A percentile compares a stretch with the other conserved stretches of the same genome.
Conservation (phyloP, 2,113 vertebrate genomes). For the Chlamydotis undulata region DNA sequence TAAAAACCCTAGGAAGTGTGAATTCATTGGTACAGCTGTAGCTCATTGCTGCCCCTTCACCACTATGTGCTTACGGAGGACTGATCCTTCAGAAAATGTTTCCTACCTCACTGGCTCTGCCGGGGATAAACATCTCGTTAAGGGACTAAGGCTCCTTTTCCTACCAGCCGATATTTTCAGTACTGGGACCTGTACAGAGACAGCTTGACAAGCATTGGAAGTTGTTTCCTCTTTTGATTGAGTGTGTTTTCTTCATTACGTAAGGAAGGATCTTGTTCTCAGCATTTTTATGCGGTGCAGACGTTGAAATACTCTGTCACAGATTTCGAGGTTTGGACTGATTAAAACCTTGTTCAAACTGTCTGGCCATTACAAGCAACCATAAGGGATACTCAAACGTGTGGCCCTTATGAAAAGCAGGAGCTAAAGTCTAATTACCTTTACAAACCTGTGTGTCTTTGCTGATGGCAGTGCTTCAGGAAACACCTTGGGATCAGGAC, state of each 20-base stretch:
- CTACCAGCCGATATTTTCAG: slow-evolving; percentile 15
- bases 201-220: slow-evolving; percentile 35
- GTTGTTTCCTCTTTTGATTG: slow-evolving; percentile 19
- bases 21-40: not conserved
- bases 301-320: not conserved
- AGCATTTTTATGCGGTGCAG: not conserved
- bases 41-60: not conserved
- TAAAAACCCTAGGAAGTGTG: not conserved
- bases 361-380: not conserved
- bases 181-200: not conserved
- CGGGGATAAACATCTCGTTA: not conserved
- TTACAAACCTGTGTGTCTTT: not conserved
- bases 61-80: not conserved
- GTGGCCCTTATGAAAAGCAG: not conserved
- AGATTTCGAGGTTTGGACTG: not conserved
- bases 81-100: not conserved
- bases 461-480: not conserved
- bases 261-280: slow-evolving; percentile 23
- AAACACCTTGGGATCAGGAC: not conserved
- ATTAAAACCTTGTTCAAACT: not conserved
- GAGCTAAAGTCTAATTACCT: not conserved
- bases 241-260: slow-evolving; percentile 25
- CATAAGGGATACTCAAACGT: not conserved
- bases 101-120: not conserved
- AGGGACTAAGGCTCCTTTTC: not conserved